These are phyloP conservation scores for Dicyrtomina minuta DNA, from an alignment of 2,888 invertebrate species.

Conservation along the genomic window DNA sequence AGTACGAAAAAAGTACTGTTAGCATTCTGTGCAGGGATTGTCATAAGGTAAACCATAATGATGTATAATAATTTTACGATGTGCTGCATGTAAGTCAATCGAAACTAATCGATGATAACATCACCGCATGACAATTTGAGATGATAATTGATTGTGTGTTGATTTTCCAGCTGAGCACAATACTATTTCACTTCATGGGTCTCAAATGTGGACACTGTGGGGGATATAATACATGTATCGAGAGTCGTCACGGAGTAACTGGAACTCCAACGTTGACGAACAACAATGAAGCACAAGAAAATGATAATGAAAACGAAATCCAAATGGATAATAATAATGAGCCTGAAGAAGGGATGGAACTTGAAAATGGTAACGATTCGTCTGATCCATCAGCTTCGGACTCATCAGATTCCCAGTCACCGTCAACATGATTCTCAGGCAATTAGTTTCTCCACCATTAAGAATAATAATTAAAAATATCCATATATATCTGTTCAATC, in stretches of 20 bases:
- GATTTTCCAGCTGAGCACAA: conserved; percentile 68
- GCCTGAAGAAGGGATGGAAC: background rate
- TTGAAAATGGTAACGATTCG: background rate
- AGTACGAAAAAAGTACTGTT: conserved; percentile 76
- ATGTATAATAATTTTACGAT: too few relatives aligned
- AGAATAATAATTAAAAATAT: background rate
- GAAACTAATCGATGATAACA: too few relatives aligned
- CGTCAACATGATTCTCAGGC: conserved; percentile 11
- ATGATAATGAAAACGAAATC: background rate
- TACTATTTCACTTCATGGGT: conserved; percentile 83
- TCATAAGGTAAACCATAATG: conserved; percentile 68
- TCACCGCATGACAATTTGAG: too few relatives aligned
- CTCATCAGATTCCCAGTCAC: background rate
- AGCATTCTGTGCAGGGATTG: conserved; percentile 89
- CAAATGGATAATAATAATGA: conserved; percentile 7
- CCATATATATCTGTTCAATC: background rate
- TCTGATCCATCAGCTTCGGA: background rate
- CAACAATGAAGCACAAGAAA: too few relatives aligned
- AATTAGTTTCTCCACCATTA: background rate
- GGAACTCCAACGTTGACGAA: background rate
- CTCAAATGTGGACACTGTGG: conserved; percentile 82
- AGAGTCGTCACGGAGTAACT: conserved; percentile 12
- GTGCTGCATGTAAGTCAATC: too few relatives aligned
- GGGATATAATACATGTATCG: conserved; percentile 81
- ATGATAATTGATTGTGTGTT: too few relatives aligned